phyloP scores from a whole-genome alignment of 2,888 invertebrate genomes.

The Anodontia alba region DNA sequence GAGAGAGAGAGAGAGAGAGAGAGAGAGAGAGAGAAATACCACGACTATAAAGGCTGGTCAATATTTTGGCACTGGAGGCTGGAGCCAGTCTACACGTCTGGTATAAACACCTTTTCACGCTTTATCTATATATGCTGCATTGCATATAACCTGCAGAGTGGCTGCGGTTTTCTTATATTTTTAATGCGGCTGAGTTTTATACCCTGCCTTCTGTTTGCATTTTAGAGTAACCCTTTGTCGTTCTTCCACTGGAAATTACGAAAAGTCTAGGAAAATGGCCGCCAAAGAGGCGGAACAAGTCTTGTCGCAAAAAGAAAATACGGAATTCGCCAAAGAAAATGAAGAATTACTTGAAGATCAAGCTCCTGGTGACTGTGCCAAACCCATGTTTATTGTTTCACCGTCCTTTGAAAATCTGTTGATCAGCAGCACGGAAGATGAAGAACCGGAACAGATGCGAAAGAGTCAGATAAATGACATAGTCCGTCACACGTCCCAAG shows the following conservation, averaged over 20 bases:
- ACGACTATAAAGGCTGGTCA: too few species aligned
- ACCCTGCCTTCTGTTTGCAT: too few species aligned
- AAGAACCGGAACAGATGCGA: constrained; percentile 44
- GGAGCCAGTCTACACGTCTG: too few species aligned
- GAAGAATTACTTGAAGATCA: constrained; percentile 76
- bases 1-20: too few species aligned
- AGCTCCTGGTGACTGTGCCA: constrained; percentile 87
- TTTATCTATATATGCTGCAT: too few species aligned
- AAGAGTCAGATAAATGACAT: constrained; percentile 69
- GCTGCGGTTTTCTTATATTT: too few species aligned
- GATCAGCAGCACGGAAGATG: constrained; percentile 61
- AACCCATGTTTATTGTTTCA: constrained; percentile 89
- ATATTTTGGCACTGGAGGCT: too few species aligned
- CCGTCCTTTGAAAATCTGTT: constrained; percentile 82
- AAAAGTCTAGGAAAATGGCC: constrained; percentile 61
- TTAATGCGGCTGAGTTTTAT: too few species aligned
- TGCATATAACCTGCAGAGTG: too few species aligned
- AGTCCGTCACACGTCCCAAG: constrained; percentile 65
- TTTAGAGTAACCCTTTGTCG: too few species aligned
- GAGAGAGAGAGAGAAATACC: too few species aligned
- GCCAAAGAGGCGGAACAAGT: constrained; percentile 78
- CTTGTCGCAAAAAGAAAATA: constrained; percentile 63
- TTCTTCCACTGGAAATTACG: background rate
- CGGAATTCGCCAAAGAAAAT: constrained; percentile 63
- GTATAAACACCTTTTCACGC: too few species aligned